A percentile compares a stretch with the other conserved stretches of the same genome.
phyloP scores from a whole-genome alignment of 1,140 invertebrate genomes.

The Phocides pigmalion region DNA sequence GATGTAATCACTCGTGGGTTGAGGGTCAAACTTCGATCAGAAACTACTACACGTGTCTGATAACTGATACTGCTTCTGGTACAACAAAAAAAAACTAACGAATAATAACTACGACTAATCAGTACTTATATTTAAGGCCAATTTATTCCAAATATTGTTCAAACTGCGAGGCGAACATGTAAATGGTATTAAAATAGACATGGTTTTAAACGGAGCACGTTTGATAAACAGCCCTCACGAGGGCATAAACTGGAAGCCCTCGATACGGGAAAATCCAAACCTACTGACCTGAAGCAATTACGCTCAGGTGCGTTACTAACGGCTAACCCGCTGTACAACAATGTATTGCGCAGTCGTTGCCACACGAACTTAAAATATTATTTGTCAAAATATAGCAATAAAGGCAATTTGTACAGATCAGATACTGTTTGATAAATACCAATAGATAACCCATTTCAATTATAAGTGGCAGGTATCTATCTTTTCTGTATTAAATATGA shows the following conservation, averaged over 20 bases:
- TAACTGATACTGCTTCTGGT: too few species aligned
- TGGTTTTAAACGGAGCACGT: conserved; percentile 4
- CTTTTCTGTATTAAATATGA: too few species aligned
- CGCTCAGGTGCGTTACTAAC: conserved; percentile 24
- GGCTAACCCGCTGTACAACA: not conserved
- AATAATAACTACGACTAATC: too few species aligned
- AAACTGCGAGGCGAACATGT: too few species aligned
- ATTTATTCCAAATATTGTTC: too few species aligned
- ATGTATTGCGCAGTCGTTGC: conserved; percentile 9
- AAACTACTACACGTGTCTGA: too few species aligned
- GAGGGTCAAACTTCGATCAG: too few species aligned
- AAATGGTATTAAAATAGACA: not conserved
- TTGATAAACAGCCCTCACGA: conserved; percentile 23
- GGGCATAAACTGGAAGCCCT: conserved; percentile 28
- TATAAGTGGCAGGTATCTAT: not conserved
- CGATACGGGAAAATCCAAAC: conserved; percentile 27
- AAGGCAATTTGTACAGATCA: not conserved
- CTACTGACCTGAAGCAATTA: conserved; percentile 29
- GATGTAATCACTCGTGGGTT: too few species aligned
- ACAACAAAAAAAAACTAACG: too few species aligned
- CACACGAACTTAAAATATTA: not conserved
- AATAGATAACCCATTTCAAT: not conserved
- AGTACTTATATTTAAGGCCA: too few species aligned
- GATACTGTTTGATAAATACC: not conserved
- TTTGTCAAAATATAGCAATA: not conserved